These are phyloP conservation scores for Latrodectus elegans DNA, from an alignment of 2,888 invertebrate species.

Conservation along the genomic window DNA sequence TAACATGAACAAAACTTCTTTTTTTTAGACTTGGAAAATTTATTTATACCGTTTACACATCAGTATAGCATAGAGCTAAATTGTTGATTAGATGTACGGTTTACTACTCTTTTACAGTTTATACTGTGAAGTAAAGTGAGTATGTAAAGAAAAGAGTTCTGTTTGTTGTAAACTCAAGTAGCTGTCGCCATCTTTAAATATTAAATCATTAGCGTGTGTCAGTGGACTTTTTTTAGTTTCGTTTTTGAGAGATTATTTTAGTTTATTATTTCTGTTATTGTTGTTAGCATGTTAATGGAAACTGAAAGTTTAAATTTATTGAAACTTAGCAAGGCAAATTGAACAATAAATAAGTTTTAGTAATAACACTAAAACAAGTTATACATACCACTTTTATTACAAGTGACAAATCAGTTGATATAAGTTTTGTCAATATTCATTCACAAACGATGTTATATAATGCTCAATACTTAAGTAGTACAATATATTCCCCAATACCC, in stretches of 20 bases:
- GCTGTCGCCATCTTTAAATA: background rate
- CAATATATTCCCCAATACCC: background rate
- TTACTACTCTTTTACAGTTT: background rate
- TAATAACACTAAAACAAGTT: background rate
- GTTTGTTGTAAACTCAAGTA: background rate
- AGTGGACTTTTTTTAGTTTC: background rate
- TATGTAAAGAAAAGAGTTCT: too few relatives aligned
- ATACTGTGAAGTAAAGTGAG: background rate
- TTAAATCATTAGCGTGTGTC: constrained; percentile 2
- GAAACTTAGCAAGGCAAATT: background rate
- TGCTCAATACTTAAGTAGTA: background rate
- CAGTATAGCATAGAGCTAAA: background rate
- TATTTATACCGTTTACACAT: background rate
- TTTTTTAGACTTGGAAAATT: background rate
- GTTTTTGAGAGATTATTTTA: background rate
- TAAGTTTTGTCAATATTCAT: constrained; percentile 4
- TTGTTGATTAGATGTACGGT: constrained; percentile 8
- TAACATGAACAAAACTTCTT: constrained; percentile 2
- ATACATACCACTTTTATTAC: background rate
- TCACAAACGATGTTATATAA: background rate
- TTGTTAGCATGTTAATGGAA: background rate
- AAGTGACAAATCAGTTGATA: background rate
- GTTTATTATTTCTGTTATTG: constrained; percentile 25
- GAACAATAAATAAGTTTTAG: background rate
- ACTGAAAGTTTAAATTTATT: constrained; percentile 8